phyloP scores from a whole-genome alignment of 53 echinoderm and acorn worm species.

The Hippasteria phrygiana region DNA sequence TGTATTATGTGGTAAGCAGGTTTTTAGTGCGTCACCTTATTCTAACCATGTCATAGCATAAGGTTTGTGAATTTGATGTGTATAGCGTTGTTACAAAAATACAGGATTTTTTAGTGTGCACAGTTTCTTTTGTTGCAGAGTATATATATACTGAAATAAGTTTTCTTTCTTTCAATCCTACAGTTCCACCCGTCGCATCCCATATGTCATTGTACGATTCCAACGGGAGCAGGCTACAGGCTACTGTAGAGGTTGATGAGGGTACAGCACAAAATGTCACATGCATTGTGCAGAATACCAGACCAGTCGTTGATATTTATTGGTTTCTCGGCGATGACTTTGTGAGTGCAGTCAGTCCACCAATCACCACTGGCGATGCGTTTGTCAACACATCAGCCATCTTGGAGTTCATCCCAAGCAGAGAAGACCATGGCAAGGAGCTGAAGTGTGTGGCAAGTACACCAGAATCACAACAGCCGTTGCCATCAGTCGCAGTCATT shows the following conservation, averaged over 20 bases:
- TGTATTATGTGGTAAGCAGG: too few species aligned
- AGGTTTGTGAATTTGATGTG: too few species aligned
- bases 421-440: neutral
- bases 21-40: too few species aligned
- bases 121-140: too few species aligned
- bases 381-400: neutral
- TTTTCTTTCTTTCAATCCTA: neutral
- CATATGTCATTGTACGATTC: neutral
- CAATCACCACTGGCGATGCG: neutral
- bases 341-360: neutral
- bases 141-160: too few species aligned
- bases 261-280: neutral
- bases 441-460: constrained; percentile 3
- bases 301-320: neutral
- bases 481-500: neutral
- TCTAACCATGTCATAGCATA: too few species aligned
- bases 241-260: neutral
- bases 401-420: neutral
- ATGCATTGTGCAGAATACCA: neutral
- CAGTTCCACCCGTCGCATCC: neutral
- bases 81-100: too few species aligned
- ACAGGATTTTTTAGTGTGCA: too few species aligned
- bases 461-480: neutral
- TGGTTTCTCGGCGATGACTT: neutral
- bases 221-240: neutral